Percentiles rank a stretch among this genome's conserved stretches.
Conservation (phyloP, 2,113 vertebrate genomes). For the Myodes glareolus region DNA sequence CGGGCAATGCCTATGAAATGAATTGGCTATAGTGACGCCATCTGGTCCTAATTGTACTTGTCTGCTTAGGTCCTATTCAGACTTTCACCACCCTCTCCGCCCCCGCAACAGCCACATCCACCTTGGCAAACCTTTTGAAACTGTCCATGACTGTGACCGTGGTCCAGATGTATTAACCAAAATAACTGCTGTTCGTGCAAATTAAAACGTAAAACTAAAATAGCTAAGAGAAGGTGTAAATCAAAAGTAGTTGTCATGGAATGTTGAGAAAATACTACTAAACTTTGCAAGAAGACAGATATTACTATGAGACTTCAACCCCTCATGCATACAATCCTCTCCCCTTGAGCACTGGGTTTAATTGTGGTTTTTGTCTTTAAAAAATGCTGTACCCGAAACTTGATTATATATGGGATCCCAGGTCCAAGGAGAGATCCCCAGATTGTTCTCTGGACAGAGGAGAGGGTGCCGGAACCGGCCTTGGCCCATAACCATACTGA, state of each 20-base stretch:
- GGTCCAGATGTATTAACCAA: not conserved
- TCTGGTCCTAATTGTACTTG: not conserved
- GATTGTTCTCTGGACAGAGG: no score
- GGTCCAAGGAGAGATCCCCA: no score
- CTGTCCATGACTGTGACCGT: not conserved
- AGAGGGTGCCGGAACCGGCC: no score
- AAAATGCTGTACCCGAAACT: not conserved
- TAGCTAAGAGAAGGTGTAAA: not conserved
- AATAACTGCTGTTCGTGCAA: not conserved
- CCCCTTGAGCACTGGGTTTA: not conserved
- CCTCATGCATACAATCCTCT: not conserved
- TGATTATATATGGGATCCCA: no score
- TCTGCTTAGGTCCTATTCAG: not conserved
- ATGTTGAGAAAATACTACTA: not conserved
- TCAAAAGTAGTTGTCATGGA: not conserved
- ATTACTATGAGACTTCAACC: no score
- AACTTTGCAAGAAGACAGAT: not conserved
- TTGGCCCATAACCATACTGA: no score
- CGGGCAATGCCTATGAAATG: not conserved
- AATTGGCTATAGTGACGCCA: not conserved
- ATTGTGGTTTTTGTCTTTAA: not conserved
- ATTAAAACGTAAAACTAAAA: not conserved
- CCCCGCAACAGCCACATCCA: not conserved
- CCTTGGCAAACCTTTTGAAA: no score
- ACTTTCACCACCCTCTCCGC: not conserved